A percentile compares a stretch with the other conserved stretches of the same genome.
These are phyloP conservation scores for Onychomys torridus DNA, from an alignment of 2,797 vertebrate species.

Conservation along the genomic window DNA sequence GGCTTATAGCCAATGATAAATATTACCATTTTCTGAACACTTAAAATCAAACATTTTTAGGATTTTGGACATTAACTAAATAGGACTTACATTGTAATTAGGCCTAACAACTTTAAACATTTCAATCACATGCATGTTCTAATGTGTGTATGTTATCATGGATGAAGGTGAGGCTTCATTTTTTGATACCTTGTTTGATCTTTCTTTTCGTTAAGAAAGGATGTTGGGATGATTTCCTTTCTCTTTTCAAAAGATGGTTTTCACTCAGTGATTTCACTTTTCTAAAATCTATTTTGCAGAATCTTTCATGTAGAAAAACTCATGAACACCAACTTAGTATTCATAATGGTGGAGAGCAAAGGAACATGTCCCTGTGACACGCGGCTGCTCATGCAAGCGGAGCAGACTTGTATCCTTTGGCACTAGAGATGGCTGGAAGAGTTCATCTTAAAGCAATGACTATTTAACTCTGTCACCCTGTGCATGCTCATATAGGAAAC, in stretches of 20 bases:
- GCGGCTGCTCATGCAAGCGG: conserved; percentile 94
- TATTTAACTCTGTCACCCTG: not conserved
- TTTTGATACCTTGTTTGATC: not conserved
- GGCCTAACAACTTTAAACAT: not conserved
- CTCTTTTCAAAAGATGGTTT: not conserved
- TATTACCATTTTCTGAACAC: not conserved
- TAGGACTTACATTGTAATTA: conserved; percentile 20
- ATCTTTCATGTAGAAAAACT: conserved; percentile 98
- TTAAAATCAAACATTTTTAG: not conserved
- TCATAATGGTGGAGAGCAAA: conserved; percentile 97
- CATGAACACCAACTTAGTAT: conserved; percentile 97
- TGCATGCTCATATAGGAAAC: not conserved
- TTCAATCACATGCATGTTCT: not conserved
- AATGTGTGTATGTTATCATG: not conserved
- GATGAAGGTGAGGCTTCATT: not conserved
- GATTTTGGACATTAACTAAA: not conserved
- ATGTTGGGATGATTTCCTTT: not conserved
- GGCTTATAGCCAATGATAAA: not conserved
- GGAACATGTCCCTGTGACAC: conserved; percentile 96
- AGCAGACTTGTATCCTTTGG: conserved; percentile 99
- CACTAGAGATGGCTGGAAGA: not conserved
- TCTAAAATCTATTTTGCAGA: conserved; percentile 86
- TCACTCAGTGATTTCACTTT: not conserved
- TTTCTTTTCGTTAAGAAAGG: conserved; percentile 14
- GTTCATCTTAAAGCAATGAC: not conserved